Evolutionary conservation across 1,140 invertebrate species (phyloP).

Genomic region (Drosophila willistoni): DNA sequence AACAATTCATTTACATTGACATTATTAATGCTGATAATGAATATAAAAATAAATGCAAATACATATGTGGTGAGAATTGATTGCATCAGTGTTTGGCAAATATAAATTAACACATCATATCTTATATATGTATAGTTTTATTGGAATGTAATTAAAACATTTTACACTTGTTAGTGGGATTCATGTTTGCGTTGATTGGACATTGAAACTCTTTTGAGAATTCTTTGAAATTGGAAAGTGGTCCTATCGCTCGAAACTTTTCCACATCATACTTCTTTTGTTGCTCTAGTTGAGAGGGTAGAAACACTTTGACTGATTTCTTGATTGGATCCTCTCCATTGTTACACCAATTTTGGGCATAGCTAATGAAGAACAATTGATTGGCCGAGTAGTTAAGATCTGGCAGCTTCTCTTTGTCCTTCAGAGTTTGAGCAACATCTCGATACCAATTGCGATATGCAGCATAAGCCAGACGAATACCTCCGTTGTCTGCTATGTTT

Average conservation of each 20-base stretch:
- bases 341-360: constrained; percentile 85
- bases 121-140: no score
- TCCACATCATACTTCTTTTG: no score
- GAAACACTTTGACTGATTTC: no score
- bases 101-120: no score
- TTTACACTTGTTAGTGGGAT: constrained; percentile 85
- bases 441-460: constrained; percentile 85
- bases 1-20: no score
- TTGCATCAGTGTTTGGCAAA: no score
- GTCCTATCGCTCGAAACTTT: constrained; percentile 86
- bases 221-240: constrained; percentile 87
- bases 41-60: no score
- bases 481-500: constrained; percentile 88
- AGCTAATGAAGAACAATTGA: constrained; percentile 91
- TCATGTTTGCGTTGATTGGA: constrained; percentile 85
- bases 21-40: no score
- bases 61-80: neutral
- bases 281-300: no score
- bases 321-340: constrained; percentile 79
- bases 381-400: constrained; percentile 84
- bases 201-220: constrained; percentile 88
- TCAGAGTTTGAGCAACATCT: constrained; percentile 32
- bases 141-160: constrained; percentile 30
- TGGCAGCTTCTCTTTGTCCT: constrained; percentile 83
- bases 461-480: constrained; percentile 86